phyloP scores from a whole-genome alignment of 2,888 invertebrate species.

The Drosophila neoperkinsi region DNA sequence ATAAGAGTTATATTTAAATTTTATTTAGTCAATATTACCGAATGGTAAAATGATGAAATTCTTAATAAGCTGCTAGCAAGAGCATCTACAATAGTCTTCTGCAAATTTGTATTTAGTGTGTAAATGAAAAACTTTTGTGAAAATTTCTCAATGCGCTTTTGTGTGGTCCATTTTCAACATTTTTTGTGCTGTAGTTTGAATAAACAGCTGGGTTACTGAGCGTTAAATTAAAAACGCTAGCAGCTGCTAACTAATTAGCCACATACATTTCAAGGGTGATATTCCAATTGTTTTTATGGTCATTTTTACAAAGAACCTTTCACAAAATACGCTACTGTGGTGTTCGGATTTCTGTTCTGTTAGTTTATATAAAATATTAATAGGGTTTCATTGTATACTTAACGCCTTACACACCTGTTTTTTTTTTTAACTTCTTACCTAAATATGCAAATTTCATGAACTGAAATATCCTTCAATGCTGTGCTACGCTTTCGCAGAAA shows the following conservation, averaged over 20 bases:
- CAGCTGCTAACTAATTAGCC: constrained; percentile 57
- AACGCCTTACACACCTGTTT: background rate
- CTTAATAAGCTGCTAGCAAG: background rate
- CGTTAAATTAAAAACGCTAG: constrained; percentile 63
- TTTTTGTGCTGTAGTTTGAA: constrained; percentile 34
- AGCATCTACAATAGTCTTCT: constrained; percentile 11
- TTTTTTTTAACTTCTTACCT: background rate
- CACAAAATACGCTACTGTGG: background rate
- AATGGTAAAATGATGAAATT: background rate
- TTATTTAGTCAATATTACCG: background rate
- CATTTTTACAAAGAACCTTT: constrained; percentile 3
- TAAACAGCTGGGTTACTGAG: constrained; percentile 28
- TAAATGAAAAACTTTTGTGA: constrained; percentile 37
- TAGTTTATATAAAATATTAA: background rate
- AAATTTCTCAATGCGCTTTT: constrained; percentile 21
- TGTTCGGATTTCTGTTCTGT: background rate
- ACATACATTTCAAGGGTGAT: constrained; percentile 32
- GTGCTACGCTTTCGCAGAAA: constrained; percentile 16
- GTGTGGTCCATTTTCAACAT: background rate
- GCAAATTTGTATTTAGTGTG: constrained; percentile 22
- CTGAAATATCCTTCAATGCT: constrained; percentile 1
- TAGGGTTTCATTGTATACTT: background rate
- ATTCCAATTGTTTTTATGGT: constrained; percentile 30
- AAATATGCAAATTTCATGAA: background rate
- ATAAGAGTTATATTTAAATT: background rate